phyloP scores from a whole-genome alignment of 2,797 vertebrate species.

The Enteromius afrohamiltoni region DNA sequence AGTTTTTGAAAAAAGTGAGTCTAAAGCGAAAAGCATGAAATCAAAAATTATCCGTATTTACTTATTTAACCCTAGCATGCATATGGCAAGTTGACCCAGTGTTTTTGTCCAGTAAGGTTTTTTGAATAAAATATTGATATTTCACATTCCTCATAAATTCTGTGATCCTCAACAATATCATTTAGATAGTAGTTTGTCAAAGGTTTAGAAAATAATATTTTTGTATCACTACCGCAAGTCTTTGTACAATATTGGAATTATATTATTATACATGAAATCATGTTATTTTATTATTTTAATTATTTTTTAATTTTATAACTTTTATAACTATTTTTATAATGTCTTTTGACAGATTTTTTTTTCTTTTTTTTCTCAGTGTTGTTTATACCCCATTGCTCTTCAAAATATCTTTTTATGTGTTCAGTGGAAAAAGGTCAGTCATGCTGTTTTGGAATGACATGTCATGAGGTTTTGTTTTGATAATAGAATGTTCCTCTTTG shows the following conservation, averaged over 20 bases:
- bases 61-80: background rate
- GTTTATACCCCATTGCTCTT: background rate
- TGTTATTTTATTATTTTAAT: too few relatives aligned
- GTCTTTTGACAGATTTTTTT: background rate
- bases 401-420: background rate
- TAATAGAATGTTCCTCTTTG: background rate
- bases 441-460: background rate
- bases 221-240: background rate
- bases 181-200: background rate
- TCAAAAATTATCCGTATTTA: too few relatives aligned
- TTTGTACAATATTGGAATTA: background rate
- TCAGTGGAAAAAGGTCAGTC: background rate
- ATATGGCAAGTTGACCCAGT: background rate
- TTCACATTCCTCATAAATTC: background rate
- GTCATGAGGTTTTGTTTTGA: background rate
- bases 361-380: background rate
- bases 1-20: background rate
- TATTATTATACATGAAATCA: background rate
- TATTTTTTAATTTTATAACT: rapidly evolving
- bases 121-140: background rate
- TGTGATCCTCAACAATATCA: background rate
- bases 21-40: background rate
- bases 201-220: background rate
- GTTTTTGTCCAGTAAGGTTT: background rate
- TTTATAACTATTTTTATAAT: background rate